Evolutionary conservation across 2,888 invertebrate species (phyloP), one percentile per base, ranked within the genome.

Genomic region (Orchestes rusci): DNA sequence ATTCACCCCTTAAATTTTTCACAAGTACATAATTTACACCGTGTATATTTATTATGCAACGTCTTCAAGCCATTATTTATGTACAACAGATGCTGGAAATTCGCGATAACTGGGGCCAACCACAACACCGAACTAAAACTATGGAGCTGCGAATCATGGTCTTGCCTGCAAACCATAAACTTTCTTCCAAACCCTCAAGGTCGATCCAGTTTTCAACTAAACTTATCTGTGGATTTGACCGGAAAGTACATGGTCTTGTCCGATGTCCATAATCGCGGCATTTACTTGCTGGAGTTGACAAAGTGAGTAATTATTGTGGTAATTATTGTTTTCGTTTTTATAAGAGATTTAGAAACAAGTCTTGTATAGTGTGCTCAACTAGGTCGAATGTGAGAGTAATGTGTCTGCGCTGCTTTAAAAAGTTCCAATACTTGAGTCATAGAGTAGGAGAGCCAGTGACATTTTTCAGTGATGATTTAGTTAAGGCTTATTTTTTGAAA

Each of bases 81-180:
- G n/a, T n/a, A n/a, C n/a, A n/a, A n/a, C 10, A 81, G 85, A 63
- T 93, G 94, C 69, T 97, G 97, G 96, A 93, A 93, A 67, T 94
- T 86, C 69, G 93, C 90, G 0, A 78, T 96, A 30, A 95, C 96
- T 0, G 92, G 92, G 1, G 84, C 91, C 0, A 83, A 86, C 52
- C 80, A 88, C 65, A 95, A 95, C 70, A 82, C 88, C 0, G 88
- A 89, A 59, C 72, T 96, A 40, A 95, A 94, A 69, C 73, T 85
- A 34, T 96, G 95, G 94, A 90, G 91, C 4, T 96, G 95, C 67
- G 90, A 94, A 62, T 77, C 87, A 0, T 97, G 97, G 97, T 77
- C 78, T 35, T 95, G 95, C 61, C 71, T 95, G n/a, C 96, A 93
- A 66, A 90, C 84, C 1, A 78, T 92, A 27, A 76, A 74, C 19